Percentiles rank a stretch among this genome's conserved stretches.
phyloP scores from a whole-genome alignment of 1,140 invertebrate species.

The Diabrotica virgifera region DNA sequence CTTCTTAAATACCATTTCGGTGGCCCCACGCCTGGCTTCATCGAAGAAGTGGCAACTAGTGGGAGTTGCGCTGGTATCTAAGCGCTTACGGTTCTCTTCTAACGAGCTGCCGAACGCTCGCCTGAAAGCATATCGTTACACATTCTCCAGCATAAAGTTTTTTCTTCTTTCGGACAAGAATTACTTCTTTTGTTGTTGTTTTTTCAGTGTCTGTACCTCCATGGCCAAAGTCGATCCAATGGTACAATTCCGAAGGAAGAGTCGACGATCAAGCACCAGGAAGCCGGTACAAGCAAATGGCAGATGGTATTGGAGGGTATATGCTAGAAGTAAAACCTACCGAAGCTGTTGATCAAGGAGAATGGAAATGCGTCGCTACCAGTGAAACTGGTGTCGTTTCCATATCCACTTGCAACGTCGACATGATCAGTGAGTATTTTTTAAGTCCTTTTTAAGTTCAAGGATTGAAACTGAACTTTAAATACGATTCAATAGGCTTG shows the following conservation, averaged over 20 bases:
- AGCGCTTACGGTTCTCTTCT: no score
- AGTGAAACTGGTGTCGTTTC: constrained; percentile 68
- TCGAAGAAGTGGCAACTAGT: no score
- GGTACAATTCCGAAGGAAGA: constrained; percentile 81
- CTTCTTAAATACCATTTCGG: no score
- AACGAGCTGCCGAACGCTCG: no score
- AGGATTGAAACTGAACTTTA: no score
- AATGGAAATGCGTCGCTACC: constrained; percentile 84
- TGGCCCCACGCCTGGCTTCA: no score
- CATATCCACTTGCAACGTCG: constrained; percentile 66
- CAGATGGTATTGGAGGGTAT: constrained; percentile 77
- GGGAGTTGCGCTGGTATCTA: no score
- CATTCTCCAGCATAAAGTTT: no score
- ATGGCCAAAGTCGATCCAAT: constrained; percentile 72
- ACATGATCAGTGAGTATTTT: constrained; percentile 64
- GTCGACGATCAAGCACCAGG: constrained; percentile 60
- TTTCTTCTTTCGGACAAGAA: no score
- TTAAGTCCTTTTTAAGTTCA: no score
- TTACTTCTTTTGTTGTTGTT: background rate
- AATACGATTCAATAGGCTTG: no score
- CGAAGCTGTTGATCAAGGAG: constrained; percentile 77
- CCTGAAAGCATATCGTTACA: no score
- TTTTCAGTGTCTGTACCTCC: constrained; percentile 72
- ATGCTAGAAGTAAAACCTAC: constrained; percentile 68
- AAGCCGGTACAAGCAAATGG: constrained; percentile 65